Base-by-base conservation (phyloP, 2,797 vertebrate genomes). In the Lerista edwardsae region DNA sequence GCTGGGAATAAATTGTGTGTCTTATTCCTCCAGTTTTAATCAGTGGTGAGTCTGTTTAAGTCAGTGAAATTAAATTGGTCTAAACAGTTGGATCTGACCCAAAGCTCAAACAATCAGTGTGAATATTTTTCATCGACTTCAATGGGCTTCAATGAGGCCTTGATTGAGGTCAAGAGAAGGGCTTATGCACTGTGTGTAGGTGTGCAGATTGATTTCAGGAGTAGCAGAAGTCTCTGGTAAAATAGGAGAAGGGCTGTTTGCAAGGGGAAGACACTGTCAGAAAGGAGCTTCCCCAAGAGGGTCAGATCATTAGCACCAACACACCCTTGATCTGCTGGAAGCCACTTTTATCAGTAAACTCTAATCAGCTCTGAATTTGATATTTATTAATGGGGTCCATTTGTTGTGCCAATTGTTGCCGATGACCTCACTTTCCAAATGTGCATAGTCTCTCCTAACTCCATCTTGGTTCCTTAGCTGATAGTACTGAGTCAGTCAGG, bases 281-380 rank as follows among this genome's bases (percentile, higher is more conserved):
- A 31, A 9, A 41, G 31, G n/a, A 34, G 44, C 71, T 73, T 79
- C 61, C 36, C 59, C 10, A 39, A 11, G 41, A 84, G 59, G 55
- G 14, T 88, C 75, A 79, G 27, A 79, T 92, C 85, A 79, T 41
- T 86, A 86, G 90, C 86, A 68, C 81, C 73, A 31, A 21, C 34
- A 29, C 73, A 74, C 59, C 88, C 84, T 85, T 80, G 77, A 62
- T 88, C 86, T 84, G 87, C 62, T 89, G 3, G 79, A 90, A 90
- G 64, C 41, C 71, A 41, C 78, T 87, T 79, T 71, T 88, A 88
- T 92, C 29, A 64, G 78, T 85, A 88, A 85, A 84, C 86, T 25
- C 69, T 39, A 31, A 86, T 73, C 71, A 88, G 83, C 51, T 17
- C 51, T 88, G 90, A 87, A 91, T 84, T 82, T 1, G 84, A 73